phyloP scores from a whole-genome alignment of 2,888 invertebrate genomes.

The Acrocyrtus sp. region DNA sequence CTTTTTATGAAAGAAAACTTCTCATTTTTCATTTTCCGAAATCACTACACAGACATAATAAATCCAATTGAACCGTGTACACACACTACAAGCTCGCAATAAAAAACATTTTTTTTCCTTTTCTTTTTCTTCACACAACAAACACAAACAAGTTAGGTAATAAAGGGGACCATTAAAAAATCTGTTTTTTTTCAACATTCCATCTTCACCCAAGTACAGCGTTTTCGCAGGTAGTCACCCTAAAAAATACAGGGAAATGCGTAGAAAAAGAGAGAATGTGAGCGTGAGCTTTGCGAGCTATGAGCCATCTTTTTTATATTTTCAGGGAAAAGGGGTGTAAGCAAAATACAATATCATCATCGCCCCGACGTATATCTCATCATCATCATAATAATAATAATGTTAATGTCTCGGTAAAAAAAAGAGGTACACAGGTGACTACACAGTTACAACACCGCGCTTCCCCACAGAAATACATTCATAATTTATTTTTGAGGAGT shows the following conservation, averaged over 20 bases:
- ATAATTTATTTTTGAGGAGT: no score
- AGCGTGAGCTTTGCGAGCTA: neutral
- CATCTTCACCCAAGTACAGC: no score
- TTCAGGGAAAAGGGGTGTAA: neutral
- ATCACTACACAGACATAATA: neutral
- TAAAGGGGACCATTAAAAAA: neutral
- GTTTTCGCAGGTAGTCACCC: no score
- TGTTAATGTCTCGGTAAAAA: neutral
- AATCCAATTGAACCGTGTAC: neutral
- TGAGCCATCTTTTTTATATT: no score
- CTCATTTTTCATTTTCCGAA: neutral
- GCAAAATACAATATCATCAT: neutral
- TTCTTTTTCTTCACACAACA: neutral
- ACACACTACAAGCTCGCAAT: neutral
- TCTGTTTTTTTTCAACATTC: neutral
- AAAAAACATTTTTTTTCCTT: neutral
- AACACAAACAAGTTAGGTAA: neutral
- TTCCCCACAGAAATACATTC: no score
- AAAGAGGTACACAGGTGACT: no score
- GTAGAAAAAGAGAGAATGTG: no score
- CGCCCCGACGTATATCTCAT: neutral
- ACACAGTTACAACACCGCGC: no score
- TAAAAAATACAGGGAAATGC: no score
- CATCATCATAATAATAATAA: neutral
- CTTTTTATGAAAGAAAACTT: no score